A percentile compares a stretch with the other conserved stretches of the same genome.
phyloP scores from a whole-genome alignment of 2,113 vertebrate genomes.

The Chinchilla lanigera region DNA sequence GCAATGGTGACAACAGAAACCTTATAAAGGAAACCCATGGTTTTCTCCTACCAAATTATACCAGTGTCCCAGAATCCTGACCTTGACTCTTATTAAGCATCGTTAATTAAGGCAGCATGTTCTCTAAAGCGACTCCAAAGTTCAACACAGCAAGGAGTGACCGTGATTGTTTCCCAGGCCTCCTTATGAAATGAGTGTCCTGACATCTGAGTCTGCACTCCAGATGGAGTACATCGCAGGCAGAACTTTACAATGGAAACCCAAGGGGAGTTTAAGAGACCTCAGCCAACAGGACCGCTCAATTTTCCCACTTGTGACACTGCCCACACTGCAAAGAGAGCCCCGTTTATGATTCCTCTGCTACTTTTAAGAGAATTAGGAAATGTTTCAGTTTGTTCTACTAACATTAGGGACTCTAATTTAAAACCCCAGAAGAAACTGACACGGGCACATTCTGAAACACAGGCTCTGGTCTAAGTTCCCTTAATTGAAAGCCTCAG shows the following conservation, averaged over 20 bases:
- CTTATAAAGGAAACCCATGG: background rate
- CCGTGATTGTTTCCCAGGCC: background rate
- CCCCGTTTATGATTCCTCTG: background rate
- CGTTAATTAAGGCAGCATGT: slow-evolving; percentile 1
- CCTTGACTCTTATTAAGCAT: slow-evolving; percentile 4
- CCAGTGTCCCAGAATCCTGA: slow-evolving; percentile 31
- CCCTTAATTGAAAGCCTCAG: slow-evolving; percentile 45
- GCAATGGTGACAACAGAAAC: background rate
- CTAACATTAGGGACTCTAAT: slow-evolving; percentile 39
- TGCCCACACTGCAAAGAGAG: background rate
- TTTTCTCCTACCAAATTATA: slow-evolving; percentile 38
- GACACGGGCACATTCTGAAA: slow-evolving; percentile 41
- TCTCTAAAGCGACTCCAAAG: slow-evolving; percentile 46
- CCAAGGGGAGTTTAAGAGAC: background rate
- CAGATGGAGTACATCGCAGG: background rate
- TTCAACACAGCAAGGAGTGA: slow-evolving; percentile 38
- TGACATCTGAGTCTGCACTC: background rate
- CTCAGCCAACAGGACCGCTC: background rate
- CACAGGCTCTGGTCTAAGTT: background rate
- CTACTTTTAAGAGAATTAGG: background rate
- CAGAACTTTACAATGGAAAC: background rate
- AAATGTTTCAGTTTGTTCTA: background rate
- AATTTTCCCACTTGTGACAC: background rate
- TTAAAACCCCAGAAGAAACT: slow-evolving; percentile 34
- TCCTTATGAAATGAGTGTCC: background rate